These are phyloP conservation scores for Leptinotarsa haldemani DNA, from an alignment of 2,888 invertebrate genomes.

Conservation along the genomic window DNA sequence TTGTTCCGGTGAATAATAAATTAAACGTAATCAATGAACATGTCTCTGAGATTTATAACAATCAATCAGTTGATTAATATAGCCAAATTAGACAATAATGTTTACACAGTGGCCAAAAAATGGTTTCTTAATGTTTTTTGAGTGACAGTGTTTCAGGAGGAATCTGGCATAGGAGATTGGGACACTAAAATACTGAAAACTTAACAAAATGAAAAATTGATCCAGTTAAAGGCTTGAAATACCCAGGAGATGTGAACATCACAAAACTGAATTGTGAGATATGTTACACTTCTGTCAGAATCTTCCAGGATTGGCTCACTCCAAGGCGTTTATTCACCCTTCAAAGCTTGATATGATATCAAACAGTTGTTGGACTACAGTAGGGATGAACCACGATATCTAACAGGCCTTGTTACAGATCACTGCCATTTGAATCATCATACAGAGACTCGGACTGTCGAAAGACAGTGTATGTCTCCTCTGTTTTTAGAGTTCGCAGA, in stretches of 20 bases:
- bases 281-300: background rate
- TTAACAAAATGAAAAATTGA: background rate
- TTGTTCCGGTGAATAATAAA: no score
- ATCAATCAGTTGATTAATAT: background rate
- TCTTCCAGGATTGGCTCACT: no score
- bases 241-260: background rate
- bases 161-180: background rate
- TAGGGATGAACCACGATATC: no score
- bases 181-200: background rate
- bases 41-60: background rate
- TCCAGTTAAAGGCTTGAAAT: background rate
- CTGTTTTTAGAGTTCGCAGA: no score
- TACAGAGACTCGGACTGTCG: no score
- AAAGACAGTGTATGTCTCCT: no score
- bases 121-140: background rate
- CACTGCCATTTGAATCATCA: no score
- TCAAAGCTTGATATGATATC: no score
- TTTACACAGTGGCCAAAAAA: background rate
- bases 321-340: no score
- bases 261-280: background rate
- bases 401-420: no score
- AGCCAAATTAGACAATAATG: background rate
- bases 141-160: background rate
- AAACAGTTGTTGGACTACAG: no score
- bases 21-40: background rate